A percentile compares a stretch with the other conserved stretches of the same genome.
phyloP scores from a whole-genome alignment of 2,888 invertebrate genomes.

The Empis livida region DNA sequence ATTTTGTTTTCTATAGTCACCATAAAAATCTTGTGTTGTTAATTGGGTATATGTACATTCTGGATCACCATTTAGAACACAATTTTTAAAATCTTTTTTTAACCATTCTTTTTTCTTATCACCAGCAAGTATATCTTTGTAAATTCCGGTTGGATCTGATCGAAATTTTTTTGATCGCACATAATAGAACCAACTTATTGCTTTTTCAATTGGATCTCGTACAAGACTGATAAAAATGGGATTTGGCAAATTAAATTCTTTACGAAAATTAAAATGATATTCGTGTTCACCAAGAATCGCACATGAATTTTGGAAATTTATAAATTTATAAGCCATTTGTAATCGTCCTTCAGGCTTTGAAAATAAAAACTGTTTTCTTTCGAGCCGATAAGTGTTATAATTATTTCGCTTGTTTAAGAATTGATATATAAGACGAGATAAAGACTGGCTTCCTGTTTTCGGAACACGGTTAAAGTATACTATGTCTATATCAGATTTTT shows the following conservation, averaged over 20 bases:
- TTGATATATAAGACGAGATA: not conserved
- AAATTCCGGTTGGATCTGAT: not conserved
- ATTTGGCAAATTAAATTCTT: conserved; percentile 57
- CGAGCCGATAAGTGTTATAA: conserved; percentile 62
- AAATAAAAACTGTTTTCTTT: conserved; percentile 84
- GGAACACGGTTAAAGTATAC: not conserved
- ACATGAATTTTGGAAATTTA: conserved; percentile 49
- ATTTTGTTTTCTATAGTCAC: conserved; percentile 71
- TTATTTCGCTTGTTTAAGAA: not conserved
- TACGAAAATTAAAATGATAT: conserved; percentile 73
- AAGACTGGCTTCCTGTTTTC: not conserved
- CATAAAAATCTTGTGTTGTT: conserved; percentile 65
- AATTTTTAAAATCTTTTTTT: conserved; percentile 59
- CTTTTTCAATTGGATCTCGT: conserved; percentile 74
- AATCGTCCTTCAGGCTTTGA: conserved; percentile 39
- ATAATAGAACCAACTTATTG: conserved; percentile 86
- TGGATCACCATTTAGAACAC: conserved; percentile 63
- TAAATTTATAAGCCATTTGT: no score
- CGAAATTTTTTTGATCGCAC: conserved; percentile 38
- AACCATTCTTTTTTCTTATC: conserved; percentile 28
- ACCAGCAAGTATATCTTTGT: conserved; percentile 60
- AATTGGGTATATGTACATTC: conserved; percentile 68
- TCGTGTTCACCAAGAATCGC: conserved; percentile 68
- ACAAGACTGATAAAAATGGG: conserved; percentile 83
- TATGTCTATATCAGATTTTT: not conserved